Base-by-base conservation (phyloP, 2,888 invertebrate species). In the Rhagophthalmus giganteus region DNA sequence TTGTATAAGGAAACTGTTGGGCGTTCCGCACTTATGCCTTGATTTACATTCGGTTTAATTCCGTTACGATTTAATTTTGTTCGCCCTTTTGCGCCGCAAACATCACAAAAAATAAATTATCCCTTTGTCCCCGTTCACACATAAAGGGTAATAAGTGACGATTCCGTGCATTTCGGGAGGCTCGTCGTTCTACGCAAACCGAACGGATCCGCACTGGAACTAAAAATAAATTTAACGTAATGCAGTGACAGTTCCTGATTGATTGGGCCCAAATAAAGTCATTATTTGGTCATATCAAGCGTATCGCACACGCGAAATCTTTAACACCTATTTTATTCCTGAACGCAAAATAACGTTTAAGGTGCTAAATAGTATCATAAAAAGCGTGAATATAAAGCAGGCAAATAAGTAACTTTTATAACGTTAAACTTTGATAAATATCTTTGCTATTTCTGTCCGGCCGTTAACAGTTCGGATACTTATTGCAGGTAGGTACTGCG, bases 231-330 rank as follows among this genome's bases (percentile, higher is more conserved):
- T 40, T n/a, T 39, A 41, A 48, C 58, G 60, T 45, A 60, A 49
- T 59, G 59, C 60, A 67, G 64, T 69, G 69, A 69, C 69, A 66
- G 61, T 53, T 51, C 34, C 55, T 70, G 69, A 70, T 69, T 66
- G 68, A 71, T 70, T 66, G 61, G 62, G 62, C 62, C 65, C 64
- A 65, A 71, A 70, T 70, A 64, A 68, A 69, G 69, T 68, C 68
- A 68, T 71, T 68, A 67, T 57, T 49, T 60, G 55, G 46, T 35
- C 58, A 44, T 66, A 69, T 67, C 67, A 53, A 49, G 16, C 28
- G 47, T 51, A 65, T 65, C 65, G 50, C 37, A 55, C 66, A 66
- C 65, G 67, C 67, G 57, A 65, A 62, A 57, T 55, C 44, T 37
- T 8, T 8, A 32, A 32, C 32, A 13, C 32, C 13, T 32, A 13